Evolutionary conservation across 2,113 vertebrate species (phyloP), one percentile per base, ranked within the genome.

Genomic region (Poicephalus gulielmi): DNA sequence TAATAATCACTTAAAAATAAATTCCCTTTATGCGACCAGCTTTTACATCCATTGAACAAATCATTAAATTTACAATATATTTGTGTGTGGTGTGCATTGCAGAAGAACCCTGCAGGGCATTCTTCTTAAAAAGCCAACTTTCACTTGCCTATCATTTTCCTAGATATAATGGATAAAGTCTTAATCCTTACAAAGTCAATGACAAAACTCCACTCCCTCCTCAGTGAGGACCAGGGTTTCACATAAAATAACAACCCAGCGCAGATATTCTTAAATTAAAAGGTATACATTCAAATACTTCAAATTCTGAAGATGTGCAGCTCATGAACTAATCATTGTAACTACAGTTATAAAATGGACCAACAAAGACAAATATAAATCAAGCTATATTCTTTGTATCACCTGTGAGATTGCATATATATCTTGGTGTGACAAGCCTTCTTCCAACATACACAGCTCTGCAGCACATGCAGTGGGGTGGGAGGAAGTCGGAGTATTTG

Each of bases 1-100:
- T 66, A 95, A 95, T 95, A 95, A 96, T 95, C 89, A 91, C 89
- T 89, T 91, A 50, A 84, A 93, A 90, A 90, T 87, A 93, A 95
- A 95, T 89, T 86, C 86, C 81, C 70, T 94, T 95, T 96, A 95
- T 85, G 93, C 93, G 94, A 95, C 84, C 83, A 89, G 91, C 16
- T 92, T 92, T 94, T 94, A 86, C 57, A 82, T 87, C 91, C 86
- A 71, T 43, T 91, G 94, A 95, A 87, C 70, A 95, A 96, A 95
- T 87, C 89, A 66, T 79, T 89, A 92, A 63, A 79, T 41, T 93
- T 66, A 70, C 43, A 84, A 55, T 73, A 44, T 66, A 92, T 62
- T 49, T 77, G 35, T 14, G 31, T 73, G 49, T 87, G 70, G 22
- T 86, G 66, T 75, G 71, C 53, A 64, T 23, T 93, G 60, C 76